phyloP scores from a whole-genome alignment of 2,113 vertebrate species.

The Pardalotus punctatus region DNA sequence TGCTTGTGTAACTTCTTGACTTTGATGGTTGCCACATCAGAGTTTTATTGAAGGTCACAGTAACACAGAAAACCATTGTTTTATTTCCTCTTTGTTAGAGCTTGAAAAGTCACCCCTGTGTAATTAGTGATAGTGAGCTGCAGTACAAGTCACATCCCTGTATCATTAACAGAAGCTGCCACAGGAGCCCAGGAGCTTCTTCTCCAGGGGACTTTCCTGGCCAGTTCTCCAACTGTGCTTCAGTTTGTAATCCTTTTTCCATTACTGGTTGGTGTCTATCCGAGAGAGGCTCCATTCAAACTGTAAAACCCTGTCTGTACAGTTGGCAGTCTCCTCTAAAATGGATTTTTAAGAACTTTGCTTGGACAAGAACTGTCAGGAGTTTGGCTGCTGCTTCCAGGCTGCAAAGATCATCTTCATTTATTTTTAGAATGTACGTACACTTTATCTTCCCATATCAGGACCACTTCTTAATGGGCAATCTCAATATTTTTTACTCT shows the following conservation, averaged over 20 bases:
- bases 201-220: neutral
- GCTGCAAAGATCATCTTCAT: neutral
- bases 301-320: neutral
- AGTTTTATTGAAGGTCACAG: conserved; percentile 34
- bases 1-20: conserved; percentile 27
- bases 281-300: neutral
- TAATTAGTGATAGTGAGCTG: neutral
- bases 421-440: neutral
- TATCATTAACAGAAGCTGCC: neutral
- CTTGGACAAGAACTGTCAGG: neutral
- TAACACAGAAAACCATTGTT: neutral
- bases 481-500: neutral
- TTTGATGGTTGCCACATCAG: neutral
- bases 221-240: neutral
- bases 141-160: neutral
- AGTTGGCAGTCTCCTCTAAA: neutral
- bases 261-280: neutral
- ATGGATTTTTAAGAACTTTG: neutral
- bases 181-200: neutral
- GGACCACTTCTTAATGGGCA: neutral
- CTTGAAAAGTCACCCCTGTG: neutral
- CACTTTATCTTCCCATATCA: neutral
- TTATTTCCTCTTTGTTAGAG: neutral
- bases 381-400: neutral
- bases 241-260: neutral